phyloP scores from a whole-genome alignment of 2,888 invertebrate species.

The Ormia ochracea region DNA sequence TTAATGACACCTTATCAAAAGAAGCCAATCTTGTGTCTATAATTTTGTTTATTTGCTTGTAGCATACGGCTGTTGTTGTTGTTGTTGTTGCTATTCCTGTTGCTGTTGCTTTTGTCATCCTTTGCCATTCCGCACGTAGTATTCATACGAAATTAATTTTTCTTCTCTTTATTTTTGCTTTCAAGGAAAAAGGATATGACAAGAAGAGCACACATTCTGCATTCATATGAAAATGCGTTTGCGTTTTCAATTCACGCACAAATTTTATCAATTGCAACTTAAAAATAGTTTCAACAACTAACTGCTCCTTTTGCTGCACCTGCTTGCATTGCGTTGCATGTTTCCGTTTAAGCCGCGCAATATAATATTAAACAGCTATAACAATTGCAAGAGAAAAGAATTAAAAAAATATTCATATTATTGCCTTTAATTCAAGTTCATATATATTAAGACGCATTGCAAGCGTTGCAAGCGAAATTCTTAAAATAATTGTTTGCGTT shows the following conservation, averaged over 20 bases:
- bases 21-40: slow-evolving; percentile 68
- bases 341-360: slow-evolving; percentile 26
- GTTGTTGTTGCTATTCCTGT: slow-evolving; percentile 2
- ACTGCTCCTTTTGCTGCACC: background rate
- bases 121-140: slow-evolving; percentile 14
- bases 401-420: no score
- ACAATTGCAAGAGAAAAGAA: background rate
- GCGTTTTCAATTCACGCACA: no score
- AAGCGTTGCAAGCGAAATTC: slow-evolving; percentile 10
- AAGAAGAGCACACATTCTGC: background rate
- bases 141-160: background rate
- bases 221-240: no score
- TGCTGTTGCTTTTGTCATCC: no score
- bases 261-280: no score
- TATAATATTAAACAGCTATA: slow-evolving; percentile 19
- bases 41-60: slow-evolving; percentile 63
- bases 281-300: background rate
- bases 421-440: slow-evolving; percentile 21
- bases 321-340: slow-evolving; percentile 28
- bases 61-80: background rate
- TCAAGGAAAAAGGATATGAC: background rate
- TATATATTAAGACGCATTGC: slow-evolving; percentile 8
- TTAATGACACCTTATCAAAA: slow-evolving; percentile 70
- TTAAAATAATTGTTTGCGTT: slow-evolving; percentile 29
- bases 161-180: background rate